Evolutionary conservation across 2,113 vertebrate genomes (phyloP).

Genomic region (Lagopus muta): DNA sequence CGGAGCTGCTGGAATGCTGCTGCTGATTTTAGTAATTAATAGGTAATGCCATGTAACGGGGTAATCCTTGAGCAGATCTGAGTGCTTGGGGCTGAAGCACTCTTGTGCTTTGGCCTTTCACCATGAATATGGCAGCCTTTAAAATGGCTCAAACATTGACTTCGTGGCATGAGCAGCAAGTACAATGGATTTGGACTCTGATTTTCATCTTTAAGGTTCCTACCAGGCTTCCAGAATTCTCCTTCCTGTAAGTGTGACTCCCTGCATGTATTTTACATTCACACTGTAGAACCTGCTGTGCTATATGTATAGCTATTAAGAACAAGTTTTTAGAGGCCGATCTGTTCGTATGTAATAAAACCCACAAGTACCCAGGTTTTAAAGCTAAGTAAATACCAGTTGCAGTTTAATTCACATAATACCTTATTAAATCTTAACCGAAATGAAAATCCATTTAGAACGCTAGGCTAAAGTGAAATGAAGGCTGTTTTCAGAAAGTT

Average conservation of each 20-base stretch:
- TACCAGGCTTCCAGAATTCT: background rate
- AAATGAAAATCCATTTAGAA: conserved; percentile 22
- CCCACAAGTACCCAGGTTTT: background rate
- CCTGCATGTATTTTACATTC: background rate
- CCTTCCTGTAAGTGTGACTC: background rate
- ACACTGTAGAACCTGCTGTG: background rate
- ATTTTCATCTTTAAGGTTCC: background rate
- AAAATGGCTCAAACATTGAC: background rate
- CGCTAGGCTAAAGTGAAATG: background rate
- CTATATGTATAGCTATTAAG: background rate
- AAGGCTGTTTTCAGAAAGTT: conserved; percentile 51
- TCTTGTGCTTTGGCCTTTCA: fast-evolving
- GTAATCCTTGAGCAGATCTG: fast-evolving
- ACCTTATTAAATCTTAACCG: conserved; percentile 45
- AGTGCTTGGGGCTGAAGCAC: background rate
- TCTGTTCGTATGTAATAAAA: conserved; percentile 21
- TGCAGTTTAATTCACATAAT: conserved; percentile 39
- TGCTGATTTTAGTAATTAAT: background rate
- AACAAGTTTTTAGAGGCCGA: conserved; percentile 22
- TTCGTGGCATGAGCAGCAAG: background rate
- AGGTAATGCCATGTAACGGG: background rate
- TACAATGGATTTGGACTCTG: background rate
- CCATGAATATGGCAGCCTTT: background rate
- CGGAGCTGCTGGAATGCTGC: background rate
- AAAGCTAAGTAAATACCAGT: conserved; percentile 37